phyloP scores from a whole-genome alignment of 2,113 vertebrate species.

The Pipra filicauda region DNA sequence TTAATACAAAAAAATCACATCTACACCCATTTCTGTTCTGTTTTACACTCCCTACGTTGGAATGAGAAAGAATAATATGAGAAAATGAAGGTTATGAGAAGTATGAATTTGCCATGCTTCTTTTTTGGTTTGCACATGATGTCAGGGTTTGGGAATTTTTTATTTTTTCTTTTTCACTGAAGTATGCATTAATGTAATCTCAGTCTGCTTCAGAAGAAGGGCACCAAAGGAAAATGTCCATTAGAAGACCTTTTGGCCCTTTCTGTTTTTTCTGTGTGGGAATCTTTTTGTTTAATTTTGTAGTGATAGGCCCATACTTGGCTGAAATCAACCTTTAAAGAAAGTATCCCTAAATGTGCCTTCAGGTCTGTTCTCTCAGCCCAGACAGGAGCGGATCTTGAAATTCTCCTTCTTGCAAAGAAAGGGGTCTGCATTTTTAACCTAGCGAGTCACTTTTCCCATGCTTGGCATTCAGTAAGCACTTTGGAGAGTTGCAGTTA shows the following conservation, averaged over 20 bases:
- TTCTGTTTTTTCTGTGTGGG: not conserved
- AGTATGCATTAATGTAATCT: not conserved
- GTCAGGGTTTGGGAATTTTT: constrained; percentile 33
- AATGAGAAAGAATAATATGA: constrained; percentile 44
- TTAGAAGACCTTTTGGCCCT: not conserved
- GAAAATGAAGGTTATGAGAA: constrained; percentile 40
- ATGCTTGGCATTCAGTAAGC: not conserved
- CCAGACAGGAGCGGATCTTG: not conserved
- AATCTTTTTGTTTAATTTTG: constrained; percentile 7
- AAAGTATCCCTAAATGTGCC: not conserved
- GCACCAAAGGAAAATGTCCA: not conserved
- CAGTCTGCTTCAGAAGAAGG: not conserved
- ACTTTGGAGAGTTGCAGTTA: not conserved
- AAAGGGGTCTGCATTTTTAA: constrained; percentile 33
- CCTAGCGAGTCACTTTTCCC: not conserved
- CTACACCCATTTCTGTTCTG: not conserved
- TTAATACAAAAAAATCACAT: not conserved
- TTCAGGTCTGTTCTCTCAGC: not conserved
- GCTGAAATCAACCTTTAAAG: constrained; percentile 4
- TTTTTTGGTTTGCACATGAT: constrained; percentile 2
- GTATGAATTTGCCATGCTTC: not conserved
- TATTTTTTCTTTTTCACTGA: not conserved
- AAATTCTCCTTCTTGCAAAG: not conserved
- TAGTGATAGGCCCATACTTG: not conserved
- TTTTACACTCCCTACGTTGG: not conserved